These are phyloP conservation scores for Thymelicus sylvestris DNA, from an alignment of 2,888 invertebrate genomes.

Conservation along the genomic window DNA sequence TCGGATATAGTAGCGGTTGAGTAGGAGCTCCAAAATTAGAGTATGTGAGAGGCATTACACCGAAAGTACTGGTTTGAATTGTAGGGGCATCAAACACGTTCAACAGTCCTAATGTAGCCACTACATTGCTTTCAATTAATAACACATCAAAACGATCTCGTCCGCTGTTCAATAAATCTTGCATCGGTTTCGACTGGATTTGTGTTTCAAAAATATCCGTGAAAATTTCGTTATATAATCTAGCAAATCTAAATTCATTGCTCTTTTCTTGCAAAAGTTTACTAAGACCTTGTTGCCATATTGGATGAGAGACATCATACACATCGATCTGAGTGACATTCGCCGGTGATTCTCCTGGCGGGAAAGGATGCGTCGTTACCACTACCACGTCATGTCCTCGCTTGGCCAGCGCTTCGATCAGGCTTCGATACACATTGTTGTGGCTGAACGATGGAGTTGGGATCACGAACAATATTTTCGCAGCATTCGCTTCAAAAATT, in stretches of 20 bases:
- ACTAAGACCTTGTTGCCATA: neutral
- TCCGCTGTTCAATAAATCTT: neutral
- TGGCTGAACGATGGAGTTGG: conserved; percentile 5
- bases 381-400: conserved; percentile 16
- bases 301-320: neutral
- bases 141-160: conserved; percentile 9
- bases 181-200: neutral
- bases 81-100: conserved; percentile 6
- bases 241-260: neutral
- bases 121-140: neutral
- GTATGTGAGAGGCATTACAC: neutral
- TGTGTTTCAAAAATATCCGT: neutral
- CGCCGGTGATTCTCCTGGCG: neutral
- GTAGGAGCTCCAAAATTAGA: neutral
- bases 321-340: conserved; percentile 10
- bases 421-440: neutral
- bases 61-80: conserved; percentile 10
- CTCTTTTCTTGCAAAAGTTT: neutral
- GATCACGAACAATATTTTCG: conserved; percentile 7
- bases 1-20: conserved; percentile 10
- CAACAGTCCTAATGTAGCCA: neutral
- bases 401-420: conserved; percentile 5
- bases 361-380: conserved; percentile 6
- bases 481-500: neutral
- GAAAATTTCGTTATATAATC: neutral